Evolutionary conservation across 30 jellyfish, hydroid and myxozoan species (phyloP).

Genomic region (Aurelia sp.): DNA sequence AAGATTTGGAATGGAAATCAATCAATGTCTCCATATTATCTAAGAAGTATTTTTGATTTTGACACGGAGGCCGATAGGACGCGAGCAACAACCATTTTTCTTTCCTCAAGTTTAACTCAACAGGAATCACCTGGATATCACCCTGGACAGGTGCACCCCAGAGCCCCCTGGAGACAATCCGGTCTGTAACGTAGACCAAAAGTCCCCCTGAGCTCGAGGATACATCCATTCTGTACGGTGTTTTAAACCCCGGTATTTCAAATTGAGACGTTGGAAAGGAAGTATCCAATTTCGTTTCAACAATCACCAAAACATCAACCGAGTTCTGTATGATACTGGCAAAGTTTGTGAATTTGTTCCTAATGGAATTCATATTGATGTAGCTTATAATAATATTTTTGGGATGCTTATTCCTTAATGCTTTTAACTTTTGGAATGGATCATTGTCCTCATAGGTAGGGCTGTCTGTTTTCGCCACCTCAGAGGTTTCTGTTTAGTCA

Average conservation of each 20-base stretch:
- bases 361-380: slow-evolving; percentile 21
- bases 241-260: slow-evolving; percentile 2
- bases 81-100: slow-evolving; percentile 24
- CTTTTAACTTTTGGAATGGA: slow-evolving; percentile 16
- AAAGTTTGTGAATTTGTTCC: slow-evolving; percentile 25
- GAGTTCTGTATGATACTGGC: slow-evolving; percentile 29
- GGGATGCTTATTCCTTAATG: slow-evolving; percentile 21
- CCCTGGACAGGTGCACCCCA: not conserved
- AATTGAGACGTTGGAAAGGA: slow-evolving; percentile 23
- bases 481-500: slow-evolving; percentile 8
- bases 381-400: slow-evolving; percentile 31
- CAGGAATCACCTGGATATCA: slow-evolving; percentile 21
- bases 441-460: slow-evolving; percentile 20
- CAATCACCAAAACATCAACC: slow-evolving; percentile 27
- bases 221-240: no score
- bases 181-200: slow-evolving; percentile 25
- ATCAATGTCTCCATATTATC: slow-evolving; percentile 13
- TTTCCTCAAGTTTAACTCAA: slow-evolving; percentile 8
- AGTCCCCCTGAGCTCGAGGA: not conserved
- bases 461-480: slow-evolving; percentile 1
- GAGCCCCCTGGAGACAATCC: slow-evolving; percentile 21
- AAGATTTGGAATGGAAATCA: slow-evolving; percentile 5
- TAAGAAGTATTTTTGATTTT: not conserved
- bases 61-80: slow-evolving; percentile 25
- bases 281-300: slow-evolving; percentile 36